These are phyloP conservation scores for Hybognathus amarus DNA, from an alignment of 2,797 vertebrate genomes.

Conservation along the genomic window DNA sequence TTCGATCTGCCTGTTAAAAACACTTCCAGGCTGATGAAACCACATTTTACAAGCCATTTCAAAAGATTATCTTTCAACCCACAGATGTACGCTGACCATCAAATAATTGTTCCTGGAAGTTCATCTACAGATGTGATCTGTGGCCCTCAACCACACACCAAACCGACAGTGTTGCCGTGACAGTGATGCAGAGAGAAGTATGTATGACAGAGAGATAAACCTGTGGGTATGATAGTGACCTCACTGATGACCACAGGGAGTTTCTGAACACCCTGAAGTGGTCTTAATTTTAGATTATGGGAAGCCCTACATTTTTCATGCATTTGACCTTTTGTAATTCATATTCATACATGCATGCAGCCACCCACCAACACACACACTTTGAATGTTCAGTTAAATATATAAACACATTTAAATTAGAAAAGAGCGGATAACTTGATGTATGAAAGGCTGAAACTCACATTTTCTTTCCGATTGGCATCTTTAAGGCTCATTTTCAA, in stretches of 20 bases:
- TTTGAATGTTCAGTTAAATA: too few relatives aligned
- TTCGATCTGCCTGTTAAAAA: neutral
- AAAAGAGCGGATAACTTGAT: too few relatives aligned
- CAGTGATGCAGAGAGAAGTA: neutral
- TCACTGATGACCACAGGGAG: neutral
- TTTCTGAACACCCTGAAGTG: neutral
- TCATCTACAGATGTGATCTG: slow-evolving; percentile 46
- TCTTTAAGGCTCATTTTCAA: neutral
- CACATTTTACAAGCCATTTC: neutral
- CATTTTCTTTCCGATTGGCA: neutral
- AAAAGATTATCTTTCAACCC: neutral
- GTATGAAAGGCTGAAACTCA: too few relatives aligned
- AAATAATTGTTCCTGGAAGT: slow-evolving; percentile 31
- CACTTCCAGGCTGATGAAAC: neutral
- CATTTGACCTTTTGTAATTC: neutral
- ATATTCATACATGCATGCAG: too few relatives aligned
- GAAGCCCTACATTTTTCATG: neutral
- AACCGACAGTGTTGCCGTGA: neutral
- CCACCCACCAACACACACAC: too few relatives aligned
- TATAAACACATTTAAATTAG: too few relatives aligned
- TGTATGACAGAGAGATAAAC: neutral
- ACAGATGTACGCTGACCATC: slow-evolving; percentile 49
- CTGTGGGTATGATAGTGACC: neutral
- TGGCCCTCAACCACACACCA: neutral
- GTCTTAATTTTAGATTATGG: neutral